Evolutionary conservation across 2,797 vertebrate genomes (phyloP).

Genomic region (Pseudomugil gertrudae): DNA sequence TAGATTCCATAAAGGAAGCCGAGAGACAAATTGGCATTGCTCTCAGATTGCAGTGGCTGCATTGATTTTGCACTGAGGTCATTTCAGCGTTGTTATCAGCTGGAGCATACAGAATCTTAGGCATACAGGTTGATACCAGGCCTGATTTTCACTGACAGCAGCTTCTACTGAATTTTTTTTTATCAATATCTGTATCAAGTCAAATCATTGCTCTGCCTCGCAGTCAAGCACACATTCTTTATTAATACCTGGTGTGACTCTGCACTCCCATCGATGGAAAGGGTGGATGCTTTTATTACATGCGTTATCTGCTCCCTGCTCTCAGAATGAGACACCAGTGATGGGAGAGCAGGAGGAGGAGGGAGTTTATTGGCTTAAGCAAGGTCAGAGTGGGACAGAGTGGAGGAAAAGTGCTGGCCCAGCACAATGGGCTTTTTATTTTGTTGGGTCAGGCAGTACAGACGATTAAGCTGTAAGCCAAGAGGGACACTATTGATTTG

Average conservation of each 20-base stretch:
- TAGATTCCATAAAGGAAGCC: constrained; percentile 68
- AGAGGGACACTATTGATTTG: constrained; percentile 75
- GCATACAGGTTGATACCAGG: constrained; percentile 51
- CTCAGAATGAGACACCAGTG: constrained; percentile 53
- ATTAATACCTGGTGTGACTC: constrained; percentile 61
- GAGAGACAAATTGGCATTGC: constrained; percentile 55
- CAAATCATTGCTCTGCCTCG: constrained; percentile 54
- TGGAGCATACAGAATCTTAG: constrained; percentile 32
- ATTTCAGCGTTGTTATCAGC: constrained; percentile 61
- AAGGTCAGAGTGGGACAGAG: constrained; percentile 67
- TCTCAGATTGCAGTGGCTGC: constrained; percentile 51
- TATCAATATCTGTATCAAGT: constrained; percentile 66
- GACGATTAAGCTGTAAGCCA: constrained; percentile 77
- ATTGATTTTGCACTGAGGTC: constrained; percentile 68
- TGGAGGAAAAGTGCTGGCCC: constrained; percentile 64
- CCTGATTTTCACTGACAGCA: constrained; percentile 51
- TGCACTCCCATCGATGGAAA: constrained; percentile 50
- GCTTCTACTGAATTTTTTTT: constrained; percentile 59
- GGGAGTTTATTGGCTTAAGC: constrained; percentile 69
- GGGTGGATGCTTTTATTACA: constrained; percentile 65
- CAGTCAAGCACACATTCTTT: constrained; percentile 54
- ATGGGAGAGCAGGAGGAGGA: constrained; percentile 14
- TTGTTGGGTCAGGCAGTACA: constrained; percentile 74
- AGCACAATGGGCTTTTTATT: constrained; percentile 74
- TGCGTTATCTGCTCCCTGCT: constrained; percentile 61